Base-by-base conservation (phyloP, 30 jellyfish, hydroid and myxozoan species). In the Aurelia aurita complex sp. Pacific region DNA sequence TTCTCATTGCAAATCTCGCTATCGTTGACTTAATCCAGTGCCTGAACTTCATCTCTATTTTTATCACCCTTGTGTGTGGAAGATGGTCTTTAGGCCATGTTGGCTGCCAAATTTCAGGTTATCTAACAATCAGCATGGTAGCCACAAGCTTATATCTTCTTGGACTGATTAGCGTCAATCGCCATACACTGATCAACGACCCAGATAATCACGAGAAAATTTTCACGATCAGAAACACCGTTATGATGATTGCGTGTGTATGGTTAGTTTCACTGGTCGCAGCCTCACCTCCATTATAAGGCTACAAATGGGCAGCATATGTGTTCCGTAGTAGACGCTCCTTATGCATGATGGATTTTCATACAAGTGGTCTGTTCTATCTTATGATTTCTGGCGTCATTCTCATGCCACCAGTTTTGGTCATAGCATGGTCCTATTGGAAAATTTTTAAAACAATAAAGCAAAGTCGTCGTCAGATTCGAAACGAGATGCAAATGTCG, bases 1-100 rank as follows among this genome's bases (percentile, higher is more conserved):
- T 85, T 74, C 87, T 85, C 19, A 74, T 85, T 10, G 87, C 68
- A 7, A 85, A 85, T 43, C 82, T 85, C 10, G 87, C 94, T 8
- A 35, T 74, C 35, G 85, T 76, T 1, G 94, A 85, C 77, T 62
- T 85, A 10, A 18, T 85, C 16, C 94, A 85, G 63, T 69, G 87
- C 50, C 55, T 85, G 46, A 85, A 85, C 66, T 35, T 64, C 19
- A 1, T 43, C 36, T 34, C 88, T 63, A 36, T 64, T 8, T 54
- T 76, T 40, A 36, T 51, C 36, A 85, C 94, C 9, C 82, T 85
- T 33, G 53, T 51, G 10, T 4, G 82, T 36, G 94, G 94, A 71
- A 50, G 52, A 62, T 85, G 94, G 94, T 10, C 33, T 52, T 53
- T 69, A 54, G 87, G 88, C 67, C 73, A 62, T 11, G 35, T 42